These are phyloP conservation scores for Cephalophus harveyi DNA, from an alignment of 2,113 vertebrate species.

Conservation along the genomic window DNA sequence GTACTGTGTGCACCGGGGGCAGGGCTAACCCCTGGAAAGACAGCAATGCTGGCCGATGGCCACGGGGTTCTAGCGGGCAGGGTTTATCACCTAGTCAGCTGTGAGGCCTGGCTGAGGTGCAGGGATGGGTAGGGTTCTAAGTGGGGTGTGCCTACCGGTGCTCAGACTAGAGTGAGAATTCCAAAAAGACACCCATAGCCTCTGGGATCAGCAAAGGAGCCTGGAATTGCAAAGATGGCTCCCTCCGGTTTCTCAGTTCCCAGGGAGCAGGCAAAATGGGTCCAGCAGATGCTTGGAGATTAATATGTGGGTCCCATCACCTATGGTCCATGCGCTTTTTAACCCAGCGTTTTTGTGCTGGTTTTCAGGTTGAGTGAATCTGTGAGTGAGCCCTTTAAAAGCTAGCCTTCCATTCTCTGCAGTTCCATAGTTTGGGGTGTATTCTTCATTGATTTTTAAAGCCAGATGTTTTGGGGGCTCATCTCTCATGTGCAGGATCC, in stretches of 20 bases:
- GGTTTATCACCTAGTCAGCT: background rate
- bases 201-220: background rate
- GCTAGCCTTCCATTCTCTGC: background rate
- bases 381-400: background rate
- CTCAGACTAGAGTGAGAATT: background rate
- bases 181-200: background rate
- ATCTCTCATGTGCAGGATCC: background rate
- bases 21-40: background rate
- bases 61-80: background rate
- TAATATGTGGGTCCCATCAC: background rate
- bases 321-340: background rate
- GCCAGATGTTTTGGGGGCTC: background rate
- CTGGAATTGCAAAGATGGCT: background rate
- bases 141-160: background rate
- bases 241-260: background rate
- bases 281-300: background rate
- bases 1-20: no score
- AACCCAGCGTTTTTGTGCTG: accelerated
- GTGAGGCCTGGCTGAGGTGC: background rate
- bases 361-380: background rate
- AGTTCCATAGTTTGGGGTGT: background rate
- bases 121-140: background rate
- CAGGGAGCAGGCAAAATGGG: background rate
- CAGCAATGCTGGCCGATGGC: background rate
- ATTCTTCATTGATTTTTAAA: background rate